These are phyloP conservation scores for Lepidothrix coronata DNA, from an alignment of 2,113 vertebrate species.

Conservation along the genomic window DNA sequence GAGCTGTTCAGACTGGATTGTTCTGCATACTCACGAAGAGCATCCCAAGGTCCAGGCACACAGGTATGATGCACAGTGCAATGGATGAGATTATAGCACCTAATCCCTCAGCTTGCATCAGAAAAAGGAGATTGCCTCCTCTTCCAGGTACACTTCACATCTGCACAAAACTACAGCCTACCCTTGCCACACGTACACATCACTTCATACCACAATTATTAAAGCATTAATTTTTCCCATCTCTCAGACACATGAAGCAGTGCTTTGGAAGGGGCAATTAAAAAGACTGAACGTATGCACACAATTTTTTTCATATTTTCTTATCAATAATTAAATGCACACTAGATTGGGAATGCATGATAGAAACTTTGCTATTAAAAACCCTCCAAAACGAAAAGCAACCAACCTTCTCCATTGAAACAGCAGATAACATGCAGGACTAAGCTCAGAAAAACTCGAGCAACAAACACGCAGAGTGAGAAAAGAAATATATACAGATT, in stretches of 20 bases:
- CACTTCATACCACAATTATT: background rate
- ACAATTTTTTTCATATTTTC: background rate
- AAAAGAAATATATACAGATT: background rate
- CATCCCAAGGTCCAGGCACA: background rate
- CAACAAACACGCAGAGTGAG: background rate
- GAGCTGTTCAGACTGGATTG: background rate
- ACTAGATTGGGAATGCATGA: background rate
- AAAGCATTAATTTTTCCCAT: background rate
- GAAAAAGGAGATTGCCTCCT: background rate
- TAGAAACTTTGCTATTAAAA: background rate
- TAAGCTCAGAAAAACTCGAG: background rate
- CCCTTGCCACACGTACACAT: rapidly evolving
- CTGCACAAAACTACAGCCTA: background rate
- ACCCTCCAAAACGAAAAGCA: background rate
- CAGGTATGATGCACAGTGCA: background rate
- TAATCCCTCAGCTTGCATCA: background rate
- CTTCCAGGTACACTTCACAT: background rate
- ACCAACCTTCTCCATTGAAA: background rate
- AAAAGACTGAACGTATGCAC: background rate
- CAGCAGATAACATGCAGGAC: background rate
- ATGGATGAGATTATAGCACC: background rate
- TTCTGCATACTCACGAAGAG: background rate
- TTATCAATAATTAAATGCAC: background rate
- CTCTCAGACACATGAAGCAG: background rate
- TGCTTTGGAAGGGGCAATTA: background rate